phyloP scores from a whole-genome alignment of 2,113 vertebrate genomes.

The Chiloscyllium plagiosum region DNA sequence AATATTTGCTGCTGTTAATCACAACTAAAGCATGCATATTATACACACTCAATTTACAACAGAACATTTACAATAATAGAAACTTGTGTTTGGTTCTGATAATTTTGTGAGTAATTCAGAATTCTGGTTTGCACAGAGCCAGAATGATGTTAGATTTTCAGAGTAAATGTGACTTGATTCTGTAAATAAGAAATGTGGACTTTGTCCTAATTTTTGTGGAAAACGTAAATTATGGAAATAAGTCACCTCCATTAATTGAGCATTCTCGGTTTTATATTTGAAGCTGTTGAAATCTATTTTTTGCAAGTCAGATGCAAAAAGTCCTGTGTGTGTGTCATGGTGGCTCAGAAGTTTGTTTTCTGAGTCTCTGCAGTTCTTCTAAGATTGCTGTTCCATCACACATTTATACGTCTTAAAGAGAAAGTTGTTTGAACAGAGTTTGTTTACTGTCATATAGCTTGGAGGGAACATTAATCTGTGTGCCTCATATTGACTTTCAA shows the following conservation, averaged over 20 bases:
- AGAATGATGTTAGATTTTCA: neutral
- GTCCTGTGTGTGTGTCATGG: neutral
- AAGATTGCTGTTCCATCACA: neutral
- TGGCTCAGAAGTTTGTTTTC: neutral
- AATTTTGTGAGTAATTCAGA: neutral
- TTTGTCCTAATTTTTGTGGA: neutral
- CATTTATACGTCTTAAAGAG: neutral
- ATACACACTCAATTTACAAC: no score
- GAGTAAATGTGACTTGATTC: neutral
- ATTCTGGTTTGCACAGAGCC: neutral
- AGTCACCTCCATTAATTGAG: neutral
- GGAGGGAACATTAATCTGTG: neutral
- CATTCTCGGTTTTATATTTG: neutral
- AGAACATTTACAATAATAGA: no score
- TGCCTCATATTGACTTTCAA: neutral
- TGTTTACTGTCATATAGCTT: neutral
- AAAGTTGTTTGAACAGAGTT: neutral
- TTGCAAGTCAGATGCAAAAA: neutral
- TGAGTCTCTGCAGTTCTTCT: neutral
- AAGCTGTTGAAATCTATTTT: neutral
- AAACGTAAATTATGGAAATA: neutral
- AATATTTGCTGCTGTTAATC: no score
- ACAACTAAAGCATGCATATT: no score
- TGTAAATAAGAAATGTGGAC: neutral
- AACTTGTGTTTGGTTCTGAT: neutral